phyloP scores from a whole-genome alignment of 2,797 vertebrate species.

The Hoplostethus atlanticus region DNA sequence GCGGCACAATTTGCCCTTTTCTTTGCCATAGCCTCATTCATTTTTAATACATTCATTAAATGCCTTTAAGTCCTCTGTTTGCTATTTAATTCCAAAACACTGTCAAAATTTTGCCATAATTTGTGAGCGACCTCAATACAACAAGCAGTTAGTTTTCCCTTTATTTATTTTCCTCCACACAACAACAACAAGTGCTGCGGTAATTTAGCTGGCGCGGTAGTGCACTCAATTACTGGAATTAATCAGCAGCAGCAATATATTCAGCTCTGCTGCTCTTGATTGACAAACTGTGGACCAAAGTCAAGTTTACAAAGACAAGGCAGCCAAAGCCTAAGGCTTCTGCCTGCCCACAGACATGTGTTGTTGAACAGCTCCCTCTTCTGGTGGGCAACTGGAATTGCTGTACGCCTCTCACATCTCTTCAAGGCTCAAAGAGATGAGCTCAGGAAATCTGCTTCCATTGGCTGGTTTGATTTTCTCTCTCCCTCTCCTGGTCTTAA shows the following conservation, averaged over 20 bases:
- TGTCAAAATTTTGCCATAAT: slow-evolving; percentile 61
- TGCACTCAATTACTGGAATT: slow-evolving; percentile 84
- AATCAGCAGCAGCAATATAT: slow-evolving; percentile 80
- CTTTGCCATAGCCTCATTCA: slow-evolving; percentile 17
- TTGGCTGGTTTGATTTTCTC: slow-evolving; percentile 81
- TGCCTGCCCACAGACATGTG: slow-evolving; percentile 39
- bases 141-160: slow-evolving; percentile 64
- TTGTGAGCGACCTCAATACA: slow-evolving; percentile 67
- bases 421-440: slow-evolving; percentile 63
- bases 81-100: slow-evolving; percentile 65
- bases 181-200: slow-evolving; percentile 63
- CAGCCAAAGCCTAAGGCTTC: slow-evolving; percentile 35
- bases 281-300: slow-evolving; percentile 81
- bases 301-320: slow-evolving; percentile 72
- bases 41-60: slow-evolving; percentile 67
- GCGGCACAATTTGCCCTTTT: slow-evolving; percentile 31
- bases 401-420: slow-evolving; percentile 3
- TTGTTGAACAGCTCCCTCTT: slow-evolving; percentile 84
- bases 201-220: slow-evolving; percentile 75
- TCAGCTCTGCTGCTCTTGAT: slow-evolving; percentile 66
- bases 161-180: slow-evolving; percentile 57
- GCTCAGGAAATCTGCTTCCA: slow-evolving; percentile 66
- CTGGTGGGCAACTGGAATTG: slow-evolving; percentile 50
- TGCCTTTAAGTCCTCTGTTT: slow-evolving; percentile 49
- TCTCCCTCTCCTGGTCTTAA: slow-evolving; percentile 72